Evolutionary conservation across 2,888 invertebrate species (phyloP).

Genomic region (Maniola hyperantus): DNA sequence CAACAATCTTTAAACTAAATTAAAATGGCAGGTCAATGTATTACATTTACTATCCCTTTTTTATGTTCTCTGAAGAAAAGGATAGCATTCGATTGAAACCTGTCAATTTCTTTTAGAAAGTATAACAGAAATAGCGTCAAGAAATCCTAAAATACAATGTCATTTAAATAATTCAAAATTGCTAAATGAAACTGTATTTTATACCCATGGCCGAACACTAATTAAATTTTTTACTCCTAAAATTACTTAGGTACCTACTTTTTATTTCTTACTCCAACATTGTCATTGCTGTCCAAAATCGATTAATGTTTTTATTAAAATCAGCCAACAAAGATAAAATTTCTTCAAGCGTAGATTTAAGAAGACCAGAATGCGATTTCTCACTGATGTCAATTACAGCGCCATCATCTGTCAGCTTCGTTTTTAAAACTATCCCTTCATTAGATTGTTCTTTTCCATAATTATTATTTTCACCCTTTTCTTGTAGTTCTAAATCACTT

Average conservation of each 20-base stretch:
- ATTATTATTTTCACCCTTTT: conserved; percentile 40
- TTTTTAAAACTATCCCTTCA: conserved; percentile 51
- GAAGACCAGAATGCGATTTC: conserved; percentile 53
- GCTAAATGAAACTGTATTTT: neutral
- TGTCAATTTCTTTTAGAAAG: too few species aligned
- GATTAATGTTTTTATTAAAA: conserved; percentile 65
- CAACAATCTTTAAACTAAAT: too few species aligned
- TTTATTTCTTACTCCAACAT: conserved; percentile 55
- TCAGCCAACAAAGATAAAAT: conserved; percentile 59
- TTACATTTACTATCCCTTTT: too few species aligned
- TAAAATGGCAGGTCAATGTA: too few species aligned
- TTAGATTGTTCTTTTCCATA: conserved; percentile 42
- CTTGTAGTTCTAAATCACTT: conserved; percentile 48
- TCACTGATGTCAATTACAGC: conserved; percentile 51
- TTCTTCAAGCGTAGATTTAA: conserved; percentile 60
- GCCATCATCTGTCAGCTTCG: conserved; percentile 54
- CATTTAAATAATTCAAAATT: neutral
- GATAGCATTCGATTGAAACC: too few species aligned
- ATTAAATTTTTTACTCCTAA: too few species aligned
- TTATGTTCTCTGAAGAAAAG: too few species aligned
- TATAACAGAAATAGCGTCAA: too few species aligned
- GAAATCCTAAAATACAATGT: conserved; percentile 21
- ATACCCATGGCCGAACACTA: neutral
- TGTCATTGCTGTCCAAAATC: conserved; percentile 61
- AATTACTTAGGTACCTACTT: too few species aligned